These are phyloP conservation scores for Epizoanthus rinbou DNA, from an alignment of 92 coral and sea anemone genomes.

Conservation along the genomic window DNA sequence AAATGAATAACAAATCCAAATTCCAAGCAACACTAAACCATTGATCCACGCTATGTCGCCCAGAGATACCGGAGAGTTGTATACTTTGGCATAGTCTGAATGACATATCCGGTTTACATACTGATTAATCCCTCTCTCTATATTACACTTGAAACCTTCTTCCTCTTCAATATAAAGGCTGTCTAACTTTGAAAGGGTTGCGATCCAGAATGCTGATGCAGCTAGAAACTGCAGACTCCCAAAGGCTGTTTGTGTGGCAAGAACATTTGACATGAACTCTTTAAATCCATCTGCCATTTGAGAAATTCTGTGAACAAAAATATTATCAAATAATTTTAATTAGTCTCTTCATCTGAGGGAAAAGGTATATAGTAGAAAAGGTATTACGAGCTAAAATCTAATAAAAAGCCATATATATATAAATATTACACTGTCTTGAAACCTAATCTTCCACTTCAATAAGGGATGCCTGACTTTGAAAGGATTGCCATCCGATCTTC, in stretches of 20 bases:
- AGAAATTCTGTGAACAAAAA: slow-evolving; percentile 7
- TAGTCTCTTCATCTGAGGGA: too few species aligned
- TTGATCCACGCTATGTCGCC: slow-evolving; percentile 36
- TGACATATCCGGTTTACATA: slow-evolving; percentile 40
- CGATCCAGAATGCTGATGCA: slow-evolving; percentile 37
- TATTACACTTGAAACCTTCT: slow-evolving; percentile 26
- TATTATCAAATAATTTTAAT: neutral
- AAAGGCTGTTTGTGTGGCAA: slow-evolving; percentile 39
- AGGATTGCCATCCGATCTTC: too few species aligned
- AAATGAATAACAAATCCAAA: slow-evolving; percentile 36
- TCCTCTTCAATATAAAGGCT: slow-evolving; percentile 29
- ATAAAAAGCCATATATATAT: too few species aligned
- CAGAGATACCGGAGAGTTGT: slow-evolving; percentile 33
- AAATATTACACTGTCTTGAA: too few species aligned
- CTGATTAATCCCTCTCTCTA: slow-evolving; percentile 27
- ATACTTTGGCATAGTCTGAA: slow-evolving; percentile 27
- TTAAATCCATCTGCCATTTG: slow-evolving; percentile 41
- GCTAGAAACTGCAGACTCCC: slow-evolving; percentile 36
- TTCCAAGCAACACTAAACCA: slow-evolving; percentile 6
- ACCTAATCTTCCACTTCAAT: too few species aligned
- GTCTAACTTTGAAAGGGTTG: slow-evolving; percentile 28
- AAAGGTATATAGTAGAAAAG: too few species aligned
- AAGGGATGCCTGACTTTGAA: too few species aligned
- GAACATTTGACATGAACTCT: slow-evolving; percentile 42
- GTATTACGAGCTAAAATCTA: too few species aligned